Evolutionary conservation across 37 sponge, comb jelly and placozoan genomes (phyloP).

Genomic region (Spongilla lacustris): DNA sequence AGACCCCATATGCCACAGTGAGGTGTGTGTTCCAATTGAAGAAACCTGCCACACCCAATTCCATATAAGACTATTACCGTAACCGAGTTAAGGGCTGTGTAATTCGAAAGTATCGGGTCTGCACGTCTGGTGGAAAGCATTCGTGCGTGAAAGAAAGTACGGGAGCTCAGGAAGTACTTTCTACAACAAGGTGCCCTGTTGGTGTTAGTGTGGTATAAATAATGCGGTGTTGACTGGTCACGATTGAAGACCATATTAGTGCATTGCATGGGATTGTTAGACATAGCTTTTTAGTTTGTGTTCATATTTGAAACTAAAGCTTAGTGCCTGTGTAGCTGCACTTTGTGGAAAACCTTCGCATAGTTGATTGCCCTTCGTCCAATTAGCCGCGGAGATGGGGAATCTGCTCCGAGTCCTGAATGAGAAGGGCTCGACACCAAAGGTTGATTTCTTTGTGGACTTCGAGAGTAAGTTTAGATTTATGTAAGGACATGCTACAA

Average conservation of each 20-base stretch:
- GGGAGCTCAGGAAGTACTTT: background rate
- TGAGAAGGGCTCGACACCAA: slow-evolving; percentile 70
- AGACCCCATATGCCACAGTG: background rate
- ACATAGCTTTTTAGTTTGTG: no score
- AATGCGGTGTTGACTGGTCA: background rate
- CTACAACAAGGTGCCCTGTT: background rate
- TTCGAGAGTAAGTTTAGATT: slow-evolving; percentile 79
- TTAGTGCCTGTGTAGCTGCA: background rate
- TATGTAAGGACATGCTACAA: no score
- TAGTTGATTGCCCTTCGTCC: background rate
- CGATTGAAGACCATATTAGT: background rate
- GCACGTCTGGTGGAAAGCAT: background rate
- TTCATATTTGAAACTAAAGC: background rate
- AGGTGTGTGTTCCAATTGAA: background rate
- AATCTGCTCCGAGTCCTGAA: slow-evolving; percentile 71
- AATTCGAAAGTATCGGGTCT: background rate
- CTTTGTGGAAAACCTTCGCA: background rate
- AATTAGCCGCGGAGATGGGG: slow-evolving; percentile 54
- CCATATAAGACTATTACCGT: background rate
- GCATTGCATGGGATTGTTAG: background rate
- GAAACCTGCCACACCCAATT: background rate
- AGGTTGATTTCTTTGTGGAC: slow-evolving; percentile 86
- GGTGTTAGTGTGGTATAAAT: background rate
- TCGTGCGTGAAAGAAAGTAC: background rate
- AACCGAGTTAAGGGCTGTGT: background rate